phyloP scores from a whole-genome alignment of 64 coral and sea anemone genomes.

The Pocillopora damicornis region DNA sequence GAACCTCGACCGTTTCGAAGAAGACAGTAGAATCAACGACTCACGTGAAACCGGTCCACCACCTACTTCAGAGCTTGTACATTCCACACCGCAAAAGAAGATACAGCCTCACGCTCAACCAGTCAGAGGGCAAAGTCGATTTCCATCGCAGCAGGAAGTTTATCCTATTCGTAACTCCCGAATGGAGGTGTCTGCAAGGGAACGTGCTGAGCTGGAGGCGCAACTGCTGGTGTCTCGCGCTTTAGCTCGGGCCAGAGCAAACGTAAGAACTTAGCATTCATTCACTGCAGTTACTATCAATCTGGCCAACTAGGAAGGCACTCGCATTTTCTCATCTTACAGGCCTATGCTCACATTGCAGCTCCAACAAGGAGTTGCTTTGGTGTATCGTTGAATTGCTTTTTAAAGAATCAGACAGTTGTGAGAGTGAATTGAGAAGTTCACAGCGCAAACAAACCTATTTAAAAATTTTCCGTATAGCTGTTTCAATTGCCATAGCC shows the following conservation, averaged over 20 bases:
- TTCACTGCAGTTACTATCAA: background rate
- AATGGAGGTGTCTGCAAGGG: conserved; percentile 22
- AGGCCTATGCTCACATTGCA: too few species aligned
- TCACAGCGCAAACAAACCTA: too few species aligned
- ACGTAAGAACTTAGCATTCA: conserved; percentile 35
- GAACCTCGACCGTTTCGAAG: conserved; percentile 53
- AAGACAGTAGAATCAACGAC: background rate
- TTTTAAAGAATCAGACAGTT: too few species aligned
- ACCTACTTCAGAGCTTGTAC: background rate
- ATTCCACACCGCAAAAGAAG: conserved; percentile 20
- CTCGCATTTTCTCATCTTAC: too few species aligned
- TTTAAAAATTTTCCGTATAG: too few species aligned
- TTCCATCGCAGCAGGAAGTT: background rate
- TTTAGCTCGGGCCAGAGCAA: conserved; percentile 53
- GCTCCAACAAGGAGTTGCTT: too few species aligned
- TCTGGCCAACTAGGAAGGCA: background rate
- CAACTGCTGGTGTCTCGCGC: conserved; percentile 66
- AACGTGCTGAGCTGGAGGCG: conserved; percentile 52
- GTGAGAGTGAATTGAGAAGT: too few species aligned
- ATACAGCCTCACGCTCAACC: background rate
- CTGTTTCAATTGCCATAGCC: too few species aligned
- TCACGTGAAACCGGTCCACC: background rate
- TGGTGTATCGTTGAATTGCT: too few species aligned
- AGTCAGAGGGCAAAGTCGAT: background rate
- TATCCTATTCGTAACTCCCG: background rate